Evolutionary conservation across 2,888 invertebrate genomes (phyloP), one percentile per base, ranked within the genome.

Genomic region (Rhimphoctona megacephalus): DNA sequence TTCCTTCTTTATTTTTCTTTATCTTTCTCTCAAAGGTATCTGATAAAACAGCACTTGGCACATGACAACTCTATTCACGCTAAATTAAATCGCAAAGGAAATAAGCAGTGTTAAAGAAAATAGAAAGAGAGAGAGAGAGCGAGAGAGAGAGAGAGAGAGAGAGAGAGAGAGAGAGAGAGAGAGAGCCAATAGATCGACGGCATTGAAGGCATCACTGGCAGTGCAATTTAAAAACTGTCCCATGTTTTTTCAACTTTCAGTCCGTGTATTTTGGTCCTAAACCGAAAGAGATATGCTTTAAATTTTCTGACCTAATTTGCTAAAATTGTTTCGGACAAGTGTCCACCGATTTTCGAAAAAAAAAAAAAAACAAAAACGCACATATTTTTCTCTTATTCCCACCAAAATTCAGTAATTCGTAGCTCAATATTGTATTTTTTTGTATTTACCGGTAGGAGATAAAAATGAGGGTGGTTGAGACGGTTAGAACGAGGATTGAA

Each of bases 31-130:
- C 46, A 7, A 25, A 9, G 25, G 19, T 64, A 49, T 30, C 86
- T 54, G 80, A 86, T 85, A 84, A 88, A 80, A 79, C 85, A 57
- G 72, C 80, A 85, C 86, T 80, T 83, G 83, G 17, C 57, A 66
- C 57, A 81, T 57, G 70, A 87, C 87, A 86, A 86, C 82, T 86
- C 81, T 76, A 86, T 87, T 81, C 76, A 67, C 57, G 33, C 39
- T 81, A 74, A 64, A 74, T 43, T 43, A 9, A 33, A 33, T 39
- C 9, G 39, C 39, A 39, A 39, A 39, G 1, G 9, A 2, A 43
- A 43, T 43, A 2, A 43, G 14, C 2, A 43, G 11, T 43, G 33
- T 43, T 14, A 43, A 69, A 4, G 1, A n/a, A 6, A 4, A 72
- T 19, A 30, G 7, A 46, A 46, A 0, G 19, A 49, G 49, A 49